Evolutionary conservation across 2,113 vertebrate genomes (phyloP).

Genomic region (Engystomops pustulosus): DNA sequence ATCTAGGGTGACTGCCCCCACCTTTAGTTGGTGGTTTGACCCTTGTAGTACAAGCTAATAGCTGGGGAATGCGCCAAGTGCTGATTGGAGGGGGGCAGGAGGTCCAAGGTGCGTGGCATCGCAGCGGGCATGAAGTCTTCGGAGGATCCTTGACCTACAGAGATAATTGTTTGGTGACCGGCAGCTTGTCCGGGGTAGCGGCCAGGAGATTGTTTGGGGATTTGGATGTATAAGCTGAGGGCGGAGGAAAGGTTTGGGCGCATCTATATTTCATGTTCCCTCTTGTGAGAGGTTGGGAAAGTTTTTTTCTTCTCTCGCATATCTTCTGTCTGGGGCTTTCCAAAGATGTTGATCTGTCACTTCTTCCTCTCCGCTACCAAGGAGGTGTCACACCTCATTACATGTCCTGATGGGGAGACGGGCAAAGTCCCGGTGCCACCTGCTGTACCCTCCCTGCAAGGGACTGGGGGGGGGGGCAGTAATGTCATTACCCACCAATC

Average conservation of each 20-base stretch:
- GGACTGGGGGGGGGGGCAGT: constrained; percentile 12
- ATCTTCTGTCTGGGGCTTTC: constrained; percentile 48
- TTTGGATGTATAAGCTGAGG: not conserved
- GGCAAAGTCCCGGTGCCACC: constrained; percentile 26
- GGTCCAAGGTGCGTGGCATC: too few relatives aligned
- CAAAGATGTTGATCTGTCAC: constrained; percentile 43
- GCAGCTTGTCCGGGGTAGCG: not conserved
- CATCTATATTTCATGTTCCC: constrained; percentile 44
- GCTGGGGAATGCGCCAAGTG: not conserved
- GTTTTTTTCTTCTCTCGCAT: constrained; percentile 41
- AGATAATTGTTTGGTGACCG: constrained; percentile 40
- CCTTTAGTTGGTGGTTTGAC: not conserved
- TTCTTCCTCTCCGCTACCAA: constrained; percentile 48
- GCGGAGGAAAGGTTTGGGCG: not conserved
- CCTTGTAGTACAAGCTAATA: not conserved
- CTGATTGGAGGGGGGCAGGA: not conserved
- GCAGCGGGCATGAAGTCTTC: too few relatives aligned
- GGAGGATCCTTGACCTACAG: not conserved
- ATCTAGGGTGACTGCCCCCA: not conserved
- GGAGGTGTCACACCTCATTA: constrained; percentile 48
- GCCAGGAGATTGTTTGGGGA: constrained; percentile 44
- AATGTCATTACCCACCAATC: too few relatives aligned
- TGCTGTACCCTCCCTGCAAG: not conserved
- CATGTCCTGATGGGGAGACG: constrained; percentile 39
- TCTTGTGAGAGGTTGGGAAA: not conserved